Base-by-base conservation (phyloP, 2,113 vertebrate species). In the Himantopus leucocephalus region DNA sequence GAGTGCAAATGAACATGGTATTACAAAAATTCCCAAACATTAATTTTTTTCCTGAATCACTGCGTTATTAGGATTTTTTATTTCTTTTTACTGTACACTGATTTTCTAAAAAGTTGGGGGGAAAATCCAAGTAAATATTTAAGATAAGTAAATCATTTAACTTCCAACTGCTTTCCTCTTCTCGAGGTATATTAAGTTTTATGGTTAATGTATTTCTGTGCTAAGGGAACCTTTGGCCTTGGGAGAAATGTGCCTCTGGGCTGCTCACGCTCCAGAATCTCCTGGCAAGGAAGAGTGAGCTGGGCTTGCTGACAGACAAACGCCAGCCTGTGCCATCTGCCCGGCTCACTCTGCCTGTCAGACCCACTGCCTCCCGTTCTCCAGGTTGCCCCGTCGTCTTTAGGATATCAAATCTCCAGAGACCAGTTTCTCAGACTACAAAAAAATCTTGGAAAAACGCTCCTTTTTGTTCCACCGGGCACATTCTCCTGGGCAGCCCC, bases 151-250 rank as follows among this genome's bases (percentile, higher is more conserved):
- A 87, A 60, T 60, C 1, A 37, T 79, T 93, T 85, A 50, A 32
- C 35, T 79, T 93, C 13, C 45, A 85, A 37, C 4, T 83, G 50
- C 37, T 64, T 87, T 73, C 32, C 5, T 82, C 29, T 92, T 90
- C 58, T 72, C 0, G 0, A 55, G 12, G 16, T 74, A 35, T 85
- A 74, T 85, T 71, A 79, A 71, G 32, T 62, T 77, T 62, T 90
- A 73, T 76, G 79, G 58, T 62, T 83, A 79, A 79, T 77, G 8
- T 77, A 80, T 79, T 85, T 92, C 34, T 77, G 10, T 70, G 63
- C 37, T 88, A 76, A 90, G 71, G 74, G 53, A 87, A 92, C 63
- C 68, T 95, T 74, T 94, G 78, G 68, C 59, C 88, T 48, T 55
- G 55, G 55, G 41, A 77, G 55, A 92, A 88, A 45, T 21, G 50